These are phyloP conservation scores for Noctilio leporinus DNA, from an alignment of 2,113 vertebrate genomes.

Conservation along the genomic window DNA sequence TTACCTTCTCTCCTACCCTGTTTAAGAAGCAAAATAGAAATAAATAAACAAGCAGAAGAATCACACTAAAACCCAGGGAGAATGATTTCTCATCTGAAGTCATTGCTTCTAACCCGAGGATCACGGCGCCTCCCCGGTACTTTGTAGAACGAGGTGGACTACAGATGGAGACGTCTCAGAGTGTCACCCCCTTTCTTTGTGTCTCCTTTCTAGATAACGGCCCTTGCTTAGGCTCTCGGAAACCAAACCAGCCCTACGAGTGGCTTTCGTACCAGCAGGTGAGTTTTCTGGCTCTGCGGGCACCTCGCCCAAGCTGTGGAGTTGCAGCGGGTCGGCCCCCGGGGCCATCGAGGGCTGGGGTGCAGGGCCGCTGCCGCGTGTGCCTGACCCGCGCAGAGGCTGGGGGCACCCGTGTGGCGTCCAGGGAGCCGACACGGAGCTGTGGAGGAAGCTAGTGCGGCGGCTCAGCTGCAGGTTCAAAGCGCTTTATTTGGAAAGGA, in stretches of 20 bases:
- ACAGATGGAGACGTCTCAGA: not conserved
- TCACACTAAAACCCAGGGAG: not conserved
- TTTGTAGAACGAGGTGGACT: not conserved
- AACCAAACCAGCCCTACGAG: conserved; percentile 93
- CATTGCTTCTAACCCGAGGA: not conserved
- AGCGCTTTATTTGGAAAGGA: not conserved
- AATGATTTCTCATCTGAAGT: not conserved
- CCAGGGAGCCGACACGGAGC: not conserved
- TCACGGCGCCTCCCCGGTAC: not conserved
- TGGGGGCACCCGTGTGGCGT: accelerated
- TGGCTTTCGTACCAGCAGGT: conserved; percentile 95
- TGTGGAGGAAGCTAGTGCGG: not conserved
- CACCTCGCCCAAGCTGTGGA: accelerated
- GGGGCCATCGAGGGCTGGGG: accelerated
- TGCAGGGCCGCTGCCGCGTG: accelerated
- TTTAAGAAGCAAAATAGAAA: not conserved
- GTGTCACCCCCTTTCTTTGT: not conserved
- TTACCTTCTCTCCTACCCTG: not conserved
- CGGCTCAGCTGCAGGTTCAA: not conserved
- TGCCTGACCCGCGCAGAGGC: not conserved
- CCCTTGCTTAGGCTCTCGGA: conserved; percentile 92
- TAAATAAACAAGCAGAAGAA: not conserved
- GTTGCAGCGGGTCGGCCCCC: accelerated
- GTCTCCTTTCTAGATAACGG: conserved; percentile 84
- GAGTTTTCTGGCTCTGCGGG: conserved; percentile 31